phyloP scores from a whole-genome alignment of 1,140 invertebrate species.

The Caenorhabditis brenneri region DNA sequence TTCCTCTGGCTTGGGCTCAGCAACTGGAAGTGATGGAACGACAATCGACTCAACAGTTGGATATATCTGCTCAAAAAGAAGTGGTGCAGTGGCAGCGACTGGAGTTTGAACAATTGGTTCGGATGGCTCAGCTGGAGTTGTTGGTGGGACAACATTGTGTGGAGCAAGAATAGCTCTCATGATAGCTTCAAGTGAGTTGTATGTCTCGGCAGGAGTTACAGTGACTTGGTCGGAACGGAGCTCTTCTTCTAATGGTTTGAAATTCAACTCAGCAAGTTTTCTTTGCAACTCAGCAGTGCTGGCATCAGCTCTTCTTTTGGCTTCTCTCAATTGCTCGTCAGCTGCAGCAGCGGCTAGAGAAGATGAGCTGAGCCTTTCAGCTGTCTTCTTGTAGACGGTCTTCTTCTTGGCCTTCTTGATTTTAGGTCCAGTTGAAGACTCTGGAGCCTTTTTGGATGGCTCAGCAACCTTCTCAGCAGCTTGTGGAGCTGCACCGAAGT shows the following conservation, averaged over 20 bases:
- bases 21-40: neutral
- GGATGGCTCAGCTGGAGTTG: neutral
- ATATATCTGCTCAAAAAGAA: neutral
- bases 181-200: neutral
- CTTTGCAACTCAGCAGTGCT: constrained; percentile 5
- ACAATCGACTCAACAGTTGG: neutral
- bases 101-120: neutral
- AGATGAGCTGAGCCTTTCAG: neutral
- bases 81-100: too few species aligned
- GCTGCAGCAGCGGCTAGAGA: neutral
- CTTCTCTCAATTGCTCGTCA: neutral
- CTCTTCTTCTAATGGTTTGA: neutral
- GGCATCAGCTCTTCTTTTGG: constrained; percentile 19
- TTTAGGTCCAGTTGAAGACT: constrained; percentile 2
- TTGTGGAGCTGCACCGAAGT: neutral
- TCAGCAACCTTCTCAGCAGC: neutral
- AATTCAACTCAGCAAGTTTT: neutral
- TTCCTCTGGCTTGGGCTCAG: neutral
- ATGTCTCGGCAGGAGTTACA: neutral
- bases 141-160: neutral
- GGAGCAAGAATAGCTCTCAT: neutral
- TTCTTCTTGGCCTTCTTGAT: constrained; percentile 49
- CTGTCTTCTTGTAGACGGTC: neutral
- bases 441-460: neutral
- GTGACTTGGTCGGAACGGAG: neutral